A percentile compares a stretch with the other conserved stretches of the same genome.
These are phyloP conservation scores for Pelobates cultripes DNA, from an alignment of 2,797 vertebrate genomes.

Conservation along the genomic window DNA sequence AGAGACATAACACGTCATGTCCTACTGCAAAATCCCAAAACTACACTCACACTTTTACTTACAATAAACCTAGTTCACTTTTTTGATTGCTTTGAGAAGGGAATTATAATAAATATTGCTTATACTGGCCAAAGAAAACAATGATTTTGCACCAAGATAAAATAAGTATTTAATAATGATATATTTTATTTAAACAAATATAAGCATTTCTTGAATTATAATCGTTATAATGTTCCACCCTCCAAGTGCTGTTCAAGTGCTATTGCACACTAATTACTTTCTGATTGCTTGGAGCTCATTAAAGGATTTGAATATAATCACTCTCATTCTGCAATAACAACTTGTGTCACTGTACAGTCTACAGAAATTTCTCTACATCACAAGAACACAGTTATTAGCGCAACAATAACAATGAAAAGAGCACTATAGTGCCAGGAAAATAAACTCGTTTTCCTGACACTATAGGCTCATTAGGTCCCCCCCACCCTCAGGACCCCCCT, in stretches of 20 bases:
- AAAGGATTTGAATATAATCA: not conserved
- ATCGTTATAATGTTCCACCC: not conserved
- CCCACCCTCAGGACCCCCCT: too few species aligned
- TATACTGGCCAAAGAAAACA: not conserved
- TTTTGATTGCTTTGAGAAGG: not conserved
- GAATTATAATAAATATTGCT: not conserved
- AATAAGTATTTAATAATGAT: not conserved
- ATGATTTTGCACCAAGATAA: too few species aligned
- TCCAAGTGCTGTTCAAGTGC: not conserved
- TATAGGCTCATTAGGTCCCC: too few species aligned
- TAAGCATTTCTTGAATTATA: not conserved
- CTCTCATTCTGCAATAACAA: not conserved
- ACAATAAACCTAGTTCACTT: slow-evolving; percentile 8
- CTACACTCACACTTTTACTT: not conserved
- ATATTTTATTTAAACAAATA: not conserved
- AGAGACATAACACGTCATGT: slow-evolving; percentile 11
- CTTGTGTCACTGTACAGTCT: not conserved
- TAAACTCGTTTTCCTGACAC: too few species aligned
- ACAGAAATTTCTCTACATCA: not conserved
- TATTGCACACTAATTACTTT: not conserved
- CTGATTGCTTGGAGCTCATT: slow-evolving; percentile 3
- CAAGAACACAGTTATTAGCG: not conserved
- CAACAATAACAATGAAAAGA: not conserved
- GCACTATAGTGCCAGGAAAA: too few species aligned
- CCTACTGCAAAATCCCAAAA: slow-evolving; percentile 2